A percentile compares a stretch with the other conserved stretches of the same genome.
Evolutionary conservation across 2,113 vertebrate species (phyloP).

Genomic region (Istiophorus platypterus): DNA sequence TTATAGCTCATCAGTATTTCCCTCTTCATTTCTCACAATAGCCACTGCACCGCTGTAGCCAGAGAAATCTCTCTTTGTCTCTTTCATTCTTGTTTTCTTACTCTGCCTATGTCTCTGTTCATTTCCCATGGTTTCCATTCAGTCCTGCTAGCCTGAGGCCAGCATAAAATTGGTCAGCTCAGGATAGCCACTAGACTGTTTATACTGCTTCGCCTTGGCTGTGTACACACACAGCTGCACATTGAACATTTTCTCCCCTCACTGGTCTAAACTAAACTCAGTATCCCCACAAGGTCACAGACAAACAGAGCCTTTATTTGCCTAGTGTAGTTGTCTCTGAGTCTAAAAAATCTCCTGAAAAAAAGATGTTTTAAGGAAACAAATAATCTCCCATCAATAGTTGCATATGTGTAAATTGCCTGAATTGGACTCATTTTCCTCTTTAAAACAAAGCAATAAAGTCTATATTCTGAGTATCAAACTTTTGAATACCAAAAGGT

Average conservation of each 20-base stretch:
- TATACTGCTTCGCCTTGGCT: constrained; percentile 45
- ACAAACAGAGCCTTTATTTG: neutral
- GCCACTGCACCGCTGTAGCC: constrained; percentile 42
- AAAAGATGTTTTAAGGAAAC: neutral
- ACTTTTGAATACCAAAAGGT: too few relatives aligned
- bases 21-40: constrained; percentile 64
- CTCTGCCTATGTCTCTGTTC: constrained; percentile 52
- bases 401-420: neutral
- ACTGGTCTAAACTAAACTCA: constrained; percentile 8
- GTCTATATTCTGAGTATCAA: too few relatives aligned
- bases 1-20: constrained; percentile 34
- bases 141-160: constrained; percentile 33
- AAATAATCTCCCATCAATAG: neutral
- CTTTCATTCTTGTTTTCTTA: constrained; percentile 56
- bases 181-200: constrained; percentile 64
- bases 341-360: neutral
- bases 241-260: constrained; percentile 32
- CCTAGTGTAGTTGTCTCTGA: neutral
- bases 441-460: neutral
- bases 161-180: constrained; percentile 42
- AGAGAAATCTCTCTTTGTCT: constrained; percentile 49
- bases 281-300: neutral
- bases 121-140: constrained; percentile 65
- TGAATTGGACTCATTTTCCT: neutral
- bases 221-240: constrained; percentile 51